A percentile compares a stretch with the other conserved stretches of the same genome.
Conservation (phyloP, 2,113 vertebrate species). For the Lethenteron camtschaticum region DNA sequence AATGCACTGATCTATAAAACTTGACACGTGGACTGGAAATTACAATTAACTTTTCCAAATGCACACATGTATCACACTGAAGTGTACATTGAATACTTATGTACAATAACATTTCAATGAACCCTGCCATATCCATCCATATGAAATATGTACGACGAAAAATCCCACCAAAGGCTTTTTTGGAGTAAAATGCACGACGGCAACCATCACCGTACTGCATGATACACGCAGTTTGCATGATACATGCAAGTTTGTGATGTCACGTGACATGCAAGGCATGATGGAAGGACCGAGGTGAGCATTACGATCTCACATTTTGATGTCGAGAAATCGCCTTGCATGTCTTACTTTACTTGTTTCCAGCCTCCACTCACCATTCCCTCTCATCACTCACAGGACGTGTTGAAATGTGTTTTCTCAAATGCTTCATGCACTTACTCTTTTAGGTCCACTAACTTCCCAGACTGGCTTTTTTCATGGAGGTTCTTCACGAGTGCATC, state of each 20-base stretch:
- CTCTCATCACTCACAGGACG: background rate
- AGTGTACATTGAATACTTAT: background rate
- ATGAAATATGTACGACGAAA: too few species aligned
- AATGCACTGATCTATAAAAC: constrained; percentile 2
- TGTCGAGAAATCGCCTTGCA: background rate
- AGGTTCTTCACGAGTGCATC: constrained; percentile 21
- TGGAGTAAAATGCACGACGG: too few species aligned
- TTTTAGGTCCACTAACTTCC: constrained; percentile 21
- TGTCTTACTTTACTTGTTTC: background rate
- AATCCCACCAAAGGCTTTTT: too few species aligned
- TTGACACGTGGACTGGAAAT: constrained; percentile 9
- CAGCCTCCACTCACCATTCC: background rate
- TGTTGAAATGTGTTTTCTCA: background rate
- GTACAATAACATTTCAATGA: background rate
- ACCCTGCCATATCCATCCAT: background rate
- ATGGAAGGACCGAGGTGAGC: too few species aligned
- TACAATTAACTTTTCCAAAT: constrained; percentile 5
- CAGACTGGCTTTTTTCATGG: constrained; percentile 15
- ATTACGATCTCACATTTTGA: background rate
- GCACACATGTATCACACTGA: background rate
- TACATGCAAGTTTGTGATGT: too few species aligned
- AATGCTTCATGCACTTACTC: constrained; percentile 25
- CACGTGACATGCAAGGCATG: too few species aligned
- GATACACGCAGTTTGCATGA: too few species aligned
- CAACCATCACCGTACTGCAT: too few species aligned